phyloP scores from a whole-genome alignment of 2,888 invertebrate genomes.

The Polia nebulosa region DNA sequence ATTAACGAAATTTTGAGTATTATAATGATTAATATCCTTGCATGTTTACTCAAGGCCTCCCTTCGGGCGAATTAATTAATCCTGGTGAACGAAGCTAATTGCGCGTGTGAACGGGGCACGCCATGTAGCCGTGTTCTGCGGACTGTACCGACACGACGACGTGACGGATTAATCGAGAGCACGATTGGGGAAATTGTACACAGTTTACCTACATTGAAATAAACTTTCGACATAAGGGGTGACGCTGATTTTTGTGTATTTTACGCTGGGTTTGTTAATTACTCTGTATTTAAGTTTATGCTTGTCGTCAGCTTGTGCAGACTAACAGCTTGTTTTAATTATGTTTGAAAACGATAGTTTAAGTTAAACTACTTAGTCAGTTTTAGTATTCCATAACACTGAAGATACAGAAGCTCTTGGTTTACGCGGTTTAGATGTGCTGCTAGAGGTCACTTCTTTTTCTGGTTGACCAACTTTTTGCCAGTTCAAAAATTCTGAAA shows the following conservation, averaged over 20 bases:
- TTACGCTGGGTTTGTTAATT: not conserved
- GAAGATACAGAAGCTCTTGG: too few species aligned
- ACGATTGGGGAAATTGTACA: slow-evolving; percentile 59
- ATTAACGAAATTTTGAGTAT: slow-evolving; percentile 60
- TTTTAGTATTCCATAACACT: too few species aligned
- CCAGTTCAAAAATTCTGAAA: not conserved
- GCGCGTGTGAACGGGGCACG: slow-evolving; percentile 67
- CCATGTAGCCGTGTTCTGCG: slow-evolving; percentile 45
- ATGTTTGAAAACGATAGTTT: too few species aligned
- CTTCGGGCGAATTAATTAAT: slow-evolving; percentile 80
- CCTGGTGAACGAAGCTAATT: slow-evolving; percentile 79
- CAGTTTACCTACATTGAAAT: slow-evolving; percentile 49
- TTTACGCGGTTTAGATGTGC: too few species aligned
- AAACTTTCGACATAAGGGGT: slow-evolving; percentile 31
- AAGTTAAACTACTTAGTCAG: too few species aligned
- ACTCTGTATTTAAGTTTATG: not conserved
- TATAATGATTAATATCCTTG: slow-evolving; percentile 74
- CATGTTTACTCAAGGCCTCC: slow-evolving; percentile 72
- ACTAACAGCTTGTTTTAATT: not conserved
- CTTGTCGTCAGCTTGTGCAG: not conserved
- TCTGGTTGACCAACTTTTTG: not conserved
- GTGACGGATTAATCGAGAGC: slow-evolving; percentile 69
- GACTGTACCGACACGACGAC: slow-evolving; percentile 61
- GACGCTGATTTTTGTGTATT: not conserved
- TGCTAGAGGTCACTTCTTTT: too few species aligned